Evolutionary conservation across 1,140 invertebrate genomes (phyloP).

Genomic region (Chelonus insularis): DNA sequence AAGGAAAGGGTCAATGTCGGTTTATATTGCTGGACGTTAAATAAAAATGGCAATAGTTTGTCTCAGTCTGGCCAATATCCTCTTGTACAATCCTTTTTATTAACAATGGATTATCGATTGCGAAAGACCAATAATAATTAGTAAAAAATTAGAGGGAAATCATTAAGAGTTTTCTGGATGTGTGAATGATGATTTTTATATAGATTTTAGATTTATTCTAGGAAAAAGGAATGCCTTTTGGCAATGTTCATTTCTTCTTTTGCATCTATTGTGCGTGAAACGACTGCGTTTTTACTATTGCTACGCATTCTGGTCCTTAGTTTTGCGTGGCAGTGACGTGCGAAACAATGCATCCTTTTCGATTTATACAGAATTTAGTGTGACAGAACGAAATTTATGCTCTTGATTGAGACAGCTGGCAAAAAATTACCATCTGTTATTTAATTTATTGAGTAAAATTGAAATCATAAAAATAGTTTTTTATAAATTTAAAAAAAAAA

Average conservation of each 20-base stretch:
- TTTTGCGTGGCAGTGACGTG: background rate
- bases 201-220: background rate
- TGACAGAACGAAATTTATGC: constrained; percentile 16
- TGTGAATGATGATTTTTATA: background rate
- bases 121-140: no score
- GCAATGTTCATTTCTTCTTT: background rate
- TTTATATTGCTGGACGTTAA: no score
- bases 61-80: no score
- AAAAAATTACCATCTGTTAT: background rate
- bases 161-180: background rate
- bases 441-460: background rate
- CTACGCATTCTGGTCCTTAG: background rate
- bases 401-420: constrained; percentile 7
- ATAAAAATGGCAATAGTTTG: no score
- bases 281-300: background rate
- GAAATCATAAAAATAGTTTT: no score
- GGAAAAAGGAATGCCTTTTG: constrained; percentile 1
- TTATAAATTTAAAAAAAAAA: no score
- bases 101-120: no score
- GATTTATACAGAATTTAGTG: background rate
- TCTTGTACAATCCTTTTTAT: no score
- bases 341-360: constrained; percentile 9
- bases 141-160: no score
- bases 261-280: constrained; percentile 9
- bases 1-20: no score